Base-by-base conservation (phyloP, 2,113 vertebrate species). In the Spea multiplicata region DNA sequence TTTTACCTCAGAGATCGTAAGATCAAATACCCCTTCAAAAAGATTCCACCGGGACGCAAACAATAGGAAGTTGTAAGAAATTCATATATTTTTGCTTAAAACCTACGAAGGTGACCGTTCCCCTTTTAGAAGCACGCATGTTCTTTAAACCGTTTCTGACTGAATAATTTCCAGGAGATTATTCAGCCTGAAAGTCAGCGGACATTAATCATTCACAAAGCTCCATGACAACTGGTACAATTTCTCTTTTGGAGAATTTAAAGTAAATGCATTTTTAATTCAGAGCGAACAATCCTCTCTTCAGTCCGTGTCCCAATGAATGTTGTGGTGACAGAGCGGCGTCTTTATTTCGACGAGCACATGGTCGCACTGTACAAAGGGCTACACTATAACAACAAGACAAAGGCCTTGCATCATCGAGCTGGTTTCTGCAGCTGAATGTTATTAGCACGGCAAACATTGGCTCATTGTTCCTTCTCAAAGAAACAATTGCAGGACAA, bases 401-500 rank as follows among this genome's bases (percentile, higher is more conserved):
- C 64, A 73, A 74, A 47, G 8, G 10, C 6, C 62, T 3, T 9
- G 13, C 61, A 72, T 72, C 77, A 79, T 66, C 57, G 44, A 4
- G 44, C 50, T 14, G 5, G 16, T 66, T 49, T 80, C 71, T 80
- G 65, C 67, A 70, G 66, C 75, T 70, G 67, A 77, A 69, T 13
- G 14, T 52, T 45, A 71, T 71, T 71, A 71, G 69, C 44, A 50
- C 50, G 10, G 13, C 62, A 61, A 74, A 80, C 78, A 80, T 80
- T 74, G 78, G 71, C 50, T 68, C 65, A 80, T 80, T 80, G 71
- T 80, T 74, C 44, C 14, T n/a, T 14, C 12, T 62, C 6, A 44
- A 61, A 47, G 78, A 61, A 80, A 80, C 78, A 80, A 80, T 74
- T 10, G 71, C 78, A 80, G 78, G 78, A 80, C 71, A 47, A 64